These are phyloP conservation scores for Caerostris extrusa DNA, from an alignment of 1,140 invertebrate species.

Conservation along the genomic window DNA sequence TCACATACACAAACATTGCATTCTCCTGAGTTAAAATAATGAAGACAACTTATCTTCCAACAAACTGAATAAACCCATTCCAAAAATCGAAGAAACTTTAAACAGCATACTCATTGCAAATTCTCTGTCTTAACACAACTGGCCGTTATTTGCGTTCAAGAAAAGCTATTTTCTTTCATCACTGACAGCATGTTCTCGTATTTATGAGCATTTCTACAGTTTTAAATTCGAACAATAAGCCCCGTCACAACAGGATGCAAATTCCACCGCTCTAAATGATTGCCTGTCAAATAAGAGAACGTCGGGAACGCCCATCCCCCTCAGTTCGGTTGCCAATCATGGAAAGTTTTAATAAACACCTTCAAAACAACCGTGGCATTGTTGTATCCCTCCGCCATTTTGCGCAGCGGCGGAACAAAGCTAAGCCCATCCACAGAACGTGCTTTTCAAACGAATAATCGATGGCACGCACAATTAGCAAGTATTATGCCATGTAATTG, in stretches of 20 bases:
- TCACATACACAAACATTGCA: no score
- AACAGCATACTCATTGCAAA: no score
- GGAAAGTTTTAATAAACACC: conserved; percentile 56
- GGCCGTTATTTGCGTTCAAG: no score
- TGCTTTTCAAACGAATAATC: conserved; percentile 29
- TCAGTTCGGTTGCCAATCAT: conserved; percentile 6
- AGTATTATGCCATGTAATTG: conserved; percentile 61
- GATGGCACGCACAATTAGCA: conserved; percentile 47
- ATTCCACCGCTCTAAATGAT: not conserved
- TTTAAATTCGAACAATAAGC: conserved; percentile 20
- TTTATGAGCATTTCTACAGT: not conserved
- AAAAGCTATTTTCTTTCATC: not conserved
- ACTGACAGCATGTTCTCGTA: not conserved
- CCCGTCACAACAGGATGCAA: not conserved
- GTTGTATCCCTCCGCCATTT: not conserved
- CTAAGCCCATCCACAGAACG: not conserved
- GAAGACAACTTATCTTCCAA: no score
- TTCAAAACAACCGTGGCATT: not conserved
- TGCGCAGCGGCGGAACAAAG: not conserved
- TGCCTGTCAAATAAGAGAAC: not conserved
- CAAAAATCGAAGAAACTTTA: no score
- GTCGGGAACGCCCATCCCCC: not conserved
- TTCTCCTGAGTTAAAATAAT: no score
- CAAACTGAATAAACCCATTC: no score
- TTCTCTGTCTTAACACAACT: no score